These are phyloP conservation scores for Dendrocopos noguchii DNA, from an alignment of 2,113 vertebrate species.

Conservation along the genomic window DNA sequence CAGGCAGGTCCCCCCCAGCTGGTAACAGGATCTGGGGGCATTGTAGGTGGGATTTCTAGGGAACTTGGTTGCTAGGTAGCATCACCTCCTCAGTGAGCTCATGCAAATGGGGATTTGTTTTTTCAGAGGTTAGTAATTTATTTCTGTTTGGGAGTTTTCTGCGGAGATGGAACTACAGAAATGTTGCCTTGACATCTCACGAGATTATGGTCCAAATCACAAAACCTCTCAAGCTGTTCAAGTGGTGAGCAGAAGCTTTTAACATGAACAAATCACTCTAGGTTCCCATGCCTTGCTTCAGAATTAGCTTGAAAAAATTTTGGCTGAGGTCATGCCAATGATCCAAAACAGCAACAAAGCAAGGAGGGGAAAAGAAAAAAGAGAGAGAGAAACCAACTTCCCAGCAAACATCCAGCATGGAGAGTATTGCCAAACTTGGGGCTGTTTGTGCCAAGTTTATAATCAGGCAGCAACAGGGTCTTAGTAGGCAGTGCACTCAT, in stretches of 20 bases:
- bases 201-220: neutral
- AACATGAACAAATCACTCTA: neutral
- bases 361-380: neutral
- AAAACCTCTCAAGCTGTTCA: neutral
- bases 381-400: neutral
- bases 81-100: neutral
- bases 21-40: neutral
- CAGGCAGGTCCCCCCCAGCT: neutral
- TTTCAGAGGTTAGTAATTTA: neutral
- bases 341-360: constrained; percentile 40
- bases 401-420: neutral
- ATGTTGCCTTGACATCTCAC: neutral
- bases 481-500: neutral
- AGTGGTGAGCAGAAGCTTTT: neutral
- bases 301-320: constrained; percentile 36
- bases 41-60: neutral
- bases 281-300: constrained; percentile 32
- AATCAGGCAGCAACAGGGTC: neutral
- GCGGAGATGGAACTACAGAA: neutral
- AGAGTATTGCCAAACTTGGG: constrained; percentile 21
- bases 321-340: constrained; percentile 37
- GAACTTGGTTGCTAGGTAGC: constrained; percentile 32
- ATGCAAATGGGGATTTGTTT: neutral
- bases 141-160: neutral
- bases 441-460: constrained; percentile 45